Conservation (phyloP, 2,888 invertebrate species). For the Schizotus pectinicornis region DNA sequence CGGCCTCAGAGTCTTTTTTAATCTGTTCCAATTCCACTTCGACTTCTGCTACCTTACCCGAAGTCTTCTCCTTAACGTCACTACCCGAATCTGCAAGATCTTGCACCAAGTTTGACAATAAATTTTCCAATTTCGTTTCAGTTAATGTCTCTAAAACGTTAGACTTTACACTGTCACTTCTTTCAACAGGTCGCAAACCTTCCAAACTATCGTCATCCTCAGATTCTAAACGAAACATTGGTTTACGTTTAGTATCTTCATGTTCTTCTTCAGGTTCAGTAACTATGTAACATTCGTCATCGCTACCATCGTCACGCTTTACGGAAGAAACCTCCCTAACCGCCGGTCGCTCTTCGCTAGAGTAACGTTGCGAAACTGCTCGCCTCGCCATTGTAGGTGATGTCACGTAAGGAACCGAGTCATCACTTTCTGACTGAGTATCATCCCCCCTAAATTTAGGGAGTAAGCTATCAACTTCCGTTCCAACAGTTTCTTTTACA, state of each 20-base stretch:
- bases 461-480: too few species aligned
- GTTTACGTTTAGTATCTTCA: constrained; percentile 39
- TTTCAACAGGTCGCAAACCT: constrained; percentile 27
- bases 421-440: background rate
- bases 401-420: constrained; percentile 46
- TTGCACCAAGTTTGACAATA: constrained; percentile 41
- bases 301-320: constrained; percentile 45
- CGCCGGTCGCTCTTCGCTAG: constrained; percentile 51
- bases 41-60: constrained; percentile 15
- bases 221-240: constrained; percentile 59
- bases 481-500: too few species aligned
- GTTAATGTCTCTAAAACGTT: constrained; percentile 50
- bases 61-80: constrained; percentile 31
- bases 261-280: constrained; percentile 41
- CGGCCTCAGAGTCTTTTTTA: constrained; percentile 44
- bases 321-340: constrained; percentile 52
- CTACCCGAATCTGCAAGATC: constrained; percentile 30
- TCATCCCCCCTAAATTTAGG: too few species aligned
- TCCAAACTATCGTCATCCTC: constrained; percentile 54
- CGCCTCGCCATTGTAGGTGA: constrained; percentile 54
- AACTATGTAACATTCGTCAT: constrained; percentile 46
- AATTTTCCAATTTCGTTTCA: constrained; percentile 46
- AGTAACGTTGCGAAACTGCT: constrained; percentile 51
- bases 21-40: constrained; percentile 26
- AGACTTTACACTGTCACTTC: constrained; percentile 47